Conservation (phyloP, 1,140 invertebrate species). For the Drosophila sechellia region DNA sequence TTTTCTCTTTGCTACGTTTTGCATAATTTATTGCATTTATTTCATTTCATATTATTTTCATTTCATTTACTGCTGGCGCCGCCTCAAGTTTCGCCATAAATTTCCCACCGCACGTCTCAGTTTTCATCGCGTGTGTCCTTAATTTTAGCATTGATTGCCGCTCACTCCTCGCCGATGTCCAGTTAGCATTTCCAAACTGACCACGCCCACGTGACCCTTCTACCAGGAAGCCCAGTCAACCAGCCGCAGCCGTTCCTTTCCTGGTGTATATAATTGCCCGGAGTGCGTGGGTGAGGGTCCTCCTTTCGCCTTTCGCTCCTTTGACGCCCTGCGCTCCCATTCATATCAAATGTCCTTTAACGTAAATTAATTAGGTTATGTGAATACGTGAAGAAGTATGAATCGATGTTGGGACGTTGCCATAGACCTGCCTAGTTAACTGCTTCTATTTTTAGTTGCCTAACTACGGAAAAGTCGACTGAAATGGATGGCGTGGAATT, state of each 20-base stretch:
- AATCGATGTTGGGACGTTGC: background rate
- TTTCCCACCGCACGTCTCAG: conserved; percentile 15
- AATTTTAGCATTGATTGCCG: conserved; percentile 74
- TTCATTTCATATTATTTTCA: conserved; percentile 23
- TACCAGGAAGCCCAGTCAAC: conserved; percentile 9
- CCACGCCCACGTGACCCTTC: conserved; percentile 33
- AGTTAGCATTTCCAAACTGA: conserved; percentile 10
- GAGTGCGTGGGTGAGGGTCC: conserved; percentile 27
- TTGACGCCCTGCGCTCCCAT: conserved; percentile 51
- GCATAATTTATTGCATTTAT: conserved; percentile 80
- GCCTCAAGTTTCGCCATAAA: conserved; percentile 55
- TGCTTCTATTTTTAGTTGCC: conserved; percentile 64
- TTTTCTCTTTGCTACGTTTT: conserved; percentile 43
- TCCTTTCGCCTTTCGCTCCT: conserved; percentile 30
- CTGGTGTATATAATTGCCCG: conserved; percentile 16
- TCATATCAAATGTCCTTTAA: conserved; percentile 78
- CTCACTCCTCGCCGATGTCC: conserved; percentile 15
- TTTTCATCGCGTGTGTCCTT: conserved; percentile 71
- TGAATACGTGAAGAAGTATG: conserved; percentile 26
- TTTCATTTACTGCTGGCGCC: conserved; percentile 31
- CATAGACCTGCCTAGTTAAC: conserved; percentile 43
- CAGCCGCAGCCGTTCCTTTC: conserved; percentile 11
- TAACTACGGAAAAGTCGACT: conserved; percentile 7
- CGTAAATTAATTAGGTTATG: conserved; percentile 79
- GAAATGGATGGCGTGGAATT: conserved; percentile 2